Evolutionary conservation across 2,797 vertebrate genomes (phyloP), one percentile per base, ranked within the genome.

Genomic region (Ptychobarbus kaznakovi): DNA sequence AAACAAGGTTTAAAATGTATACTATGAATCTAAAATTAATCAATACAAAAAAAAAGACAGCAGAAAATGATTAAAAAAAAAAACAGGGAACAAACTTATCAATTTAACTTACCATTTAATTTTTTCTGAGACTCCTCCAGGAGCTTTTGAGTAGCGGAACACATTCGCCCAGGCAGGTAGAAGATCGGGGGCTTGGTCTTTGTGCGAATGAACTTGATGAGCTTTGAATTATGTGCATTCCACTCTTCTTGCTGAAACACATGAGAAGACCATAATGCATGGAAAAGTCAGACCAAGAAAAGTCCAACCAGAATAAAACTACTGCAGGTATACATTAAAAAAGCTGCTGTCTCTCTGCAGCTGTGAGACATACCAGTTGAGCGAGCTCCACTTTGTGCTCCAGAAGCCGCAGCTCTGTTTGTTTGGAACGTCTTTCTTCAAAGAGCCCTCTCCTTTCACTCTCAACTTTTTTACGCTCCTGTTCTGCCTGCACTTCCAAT

Each of bases 331-430:
- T 28, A 53, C 10, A 56, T 22, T 20, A 35, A 22, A 38, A 74
- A 6, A 40, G 15, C 22, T 13, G 13, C 6, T 4, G 32, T 69
- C 28, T 68, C 11, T 16, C 63, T 32, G 35, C 18, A 69, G 20
- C 40, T 12, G 18, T 5, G 9, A 63, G n/a, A 86, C 93, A 96
- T 89, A 99, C 98, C 97, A 99, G 92, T 91, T 99, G 98, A 88
- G 98, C 98, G 88, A 99, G 96, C 93, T 99, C 98, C 90, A 99
- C 98, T 93, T 99, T 99, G 91, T 99, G 98, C 84, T 99, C 98
- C 89, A 99, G 93, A 77, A 99, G 96, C 87, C 97, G 96, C 92
- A 99, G 94, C 93, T 99, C 97, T 28, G 98, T 98, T 94, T 99
- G 98, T 93, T 99, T 99, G 91, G 97, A 95, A 91, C 97, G 96